These are phyloP conservation scores for Bombus waltoni DNA, from an alignment of 1,140 invertebrate genomes.

Conservation along the genomic window DNA sequence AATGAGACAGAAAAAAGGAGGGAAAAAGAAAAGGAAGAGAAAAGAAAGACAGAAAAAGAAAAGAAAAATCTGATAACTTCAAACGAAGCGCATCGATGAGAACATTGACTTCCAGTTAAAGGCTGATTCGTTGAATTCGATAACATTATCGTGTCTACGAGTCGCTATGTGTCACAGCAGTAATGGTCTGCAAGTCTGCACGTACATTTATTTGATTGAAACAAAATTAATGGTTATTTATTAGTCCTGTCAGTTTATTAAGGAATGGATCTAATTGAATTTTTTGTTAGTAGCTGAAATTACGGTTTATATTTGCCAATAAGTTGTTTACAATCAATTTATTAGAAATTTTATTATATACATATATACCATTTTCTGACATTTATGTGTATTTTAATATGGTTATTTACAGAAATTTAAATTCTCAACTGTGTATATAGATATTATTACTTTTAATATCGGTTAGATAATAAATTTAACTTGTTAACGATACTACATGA, in stretches of 20 bases:
- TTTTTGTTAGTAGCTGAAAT: neutral
- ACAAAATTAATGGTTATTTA: neutral
- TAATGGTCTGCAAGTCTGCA: neutral
- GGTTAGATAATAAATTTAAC: too few relatives aligned
- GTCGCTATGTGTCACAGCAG: neutral
- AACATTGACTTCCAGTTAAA: constrained; percentile 40
- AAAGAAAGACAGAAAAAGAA: neutral
- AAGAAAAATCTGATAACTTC: constrained; percentile 44
- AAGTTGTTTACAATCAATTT: too few relatives aligned
- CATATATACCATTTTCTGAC: too few relatives aligned
- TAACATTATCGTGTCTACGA: constrained; percentile 41
- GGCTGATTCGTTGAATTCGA: constrained; percentile 54
- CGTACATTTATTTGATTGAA: neutral
- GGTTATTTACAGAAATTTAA: too few relatives aligned
- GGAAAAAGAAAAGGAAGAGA: neutral
- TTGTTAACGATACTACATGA: too few relatives aligned
- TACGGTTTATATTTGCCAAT: too few relatives aligned
- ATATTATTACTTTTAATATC: too few relatives aligned
- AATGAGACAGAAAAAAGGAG: neutral
- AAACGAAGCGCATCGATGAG: constrained; percentile 55
- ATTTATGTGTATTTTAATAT: too few relatives aligned
- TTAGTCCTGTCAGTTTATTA: neutral
- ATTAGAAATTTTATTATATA: too few relatives aligned
- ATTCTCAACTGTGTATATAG: too few relatives aligned
- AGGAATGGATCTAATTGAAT: neutral